Evolutionary conservation across 2,797 vertebrate species (phyloP).

Genomic region (Miopithecus talapoin): DNA sequence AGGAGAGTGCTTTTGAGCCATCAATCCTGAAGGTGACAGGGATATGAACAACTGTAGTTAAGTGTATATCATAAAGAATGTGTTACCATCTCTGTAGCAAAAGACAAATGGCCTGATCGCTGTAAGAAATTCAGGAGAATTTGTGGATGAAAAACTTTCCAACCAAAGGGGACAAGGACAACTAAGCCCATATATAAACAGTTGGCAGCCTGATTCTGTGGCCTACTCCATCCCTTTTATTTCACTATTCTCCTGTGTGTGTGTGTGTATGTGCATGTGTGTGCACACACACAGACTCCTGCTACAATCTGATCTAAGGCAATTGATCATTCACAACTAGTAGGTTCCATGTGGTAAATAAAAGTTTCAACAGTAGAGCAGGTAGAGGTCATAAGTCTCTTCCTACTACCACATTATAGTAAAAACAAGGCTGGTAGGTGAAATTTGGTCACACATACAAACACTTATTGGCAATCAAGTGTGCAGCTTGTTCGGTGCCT

Average conservation of each 20-base stretch:
- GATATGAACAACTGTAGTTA: slow-evolving; percentile 50
- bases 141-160: slow-evolving; percentile 45
- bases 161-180: slow-evolving; percentile 4
- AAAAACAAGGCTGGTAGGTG: not conserved
- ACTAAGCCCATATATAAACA: not conserved
- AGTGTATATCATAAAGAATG: slow-evolving; percentile 43
- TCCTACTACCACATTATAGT: not conserved
- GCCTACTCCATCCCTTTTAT: not conserved
- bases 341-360: not conserved
- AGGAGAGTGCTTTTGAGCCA: not conserved
- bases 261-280: fast-evolving
- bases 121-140: slow-evolving; percentile 52
- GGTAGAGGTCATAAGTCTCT: not conserved
- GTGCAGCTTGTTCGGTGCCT: not conserved
- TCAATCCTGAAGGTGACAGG: slow-evolving; percentile 39
- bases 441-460: not conserved
- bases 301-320: not conserved
- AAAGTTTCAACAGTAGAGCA: not conserved
- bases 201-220: not conserved
- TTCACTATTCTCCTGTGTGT: not conserved
- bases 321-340: not conserved
- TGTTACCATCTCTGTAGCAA: not conserved
- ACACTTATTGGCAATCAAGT: not conserved
- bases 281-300: not conserved
- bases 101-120: slow-evolving; percentile 53